These are phyloP conservation scores for Mus spicilegus DNA, from an alignment of 2,113 vertebrate genomes.

Conservation along the genomic window DNA sequence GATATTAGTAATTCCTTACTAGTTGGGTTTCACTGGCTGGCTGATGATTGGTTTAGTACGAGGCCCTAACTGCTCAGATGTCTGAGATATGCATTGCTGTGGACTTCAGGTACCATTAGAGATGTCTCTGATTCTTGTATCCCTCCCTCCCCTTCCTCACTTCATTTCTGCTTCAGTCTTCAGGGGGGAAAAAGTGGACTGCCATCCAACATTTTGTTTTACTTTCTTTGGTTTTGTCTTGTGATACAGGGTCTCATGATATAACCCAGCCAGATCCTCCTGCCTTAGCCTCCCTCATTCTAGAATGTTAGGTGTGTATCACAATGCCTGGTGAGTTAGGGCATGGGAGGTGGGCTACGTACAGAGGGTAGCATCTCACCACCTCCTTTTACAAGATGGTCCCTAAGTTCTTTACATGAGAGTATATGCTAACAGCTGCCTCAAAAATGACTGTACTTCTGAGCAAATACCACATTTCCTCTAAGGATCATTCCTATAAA, in stretches of 20 bases:
- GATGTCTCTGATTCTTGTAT: neutral
- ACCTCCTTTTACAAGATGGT: neutral
- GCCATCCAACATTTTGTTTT: neutral
- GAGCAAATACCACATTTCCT: constrained; percentile 16
- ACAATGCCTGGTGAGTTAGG: neutral
- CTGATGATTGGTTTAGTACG: neutral
- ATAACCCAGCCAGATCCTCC: neutral
- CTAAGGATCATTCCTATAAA: constrained; percentile 31
- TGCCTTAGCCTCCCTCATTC: neutral
- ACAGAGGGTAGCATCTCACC: neutral
- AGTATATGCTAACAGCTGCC: neutral
- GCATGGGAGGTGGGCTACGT: neutral
- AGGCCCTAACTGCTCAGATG: neutral
- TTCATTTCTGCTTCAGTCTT: neutral
- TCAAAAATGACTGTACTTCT: neutral
- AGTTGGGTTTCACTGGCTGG: neutral
- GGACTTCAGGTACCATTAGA: neutral
- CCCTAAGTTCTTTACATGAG: neutral
- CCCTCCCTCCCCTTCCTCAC: too few relatives aligned
- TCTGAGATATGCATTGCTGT: neutral
- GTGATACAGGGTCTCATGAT: neutral
- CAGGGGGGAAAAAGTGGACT: neutral
- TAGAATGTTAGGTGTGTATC: neutral
- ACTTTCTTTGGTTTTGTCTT: neutral
- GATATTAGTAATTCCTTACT: neutral